phyloP scores from a whole-genome alignment of 2,113 vertebrate species.

The Ptilonorhynchus violaceus region DNA sequence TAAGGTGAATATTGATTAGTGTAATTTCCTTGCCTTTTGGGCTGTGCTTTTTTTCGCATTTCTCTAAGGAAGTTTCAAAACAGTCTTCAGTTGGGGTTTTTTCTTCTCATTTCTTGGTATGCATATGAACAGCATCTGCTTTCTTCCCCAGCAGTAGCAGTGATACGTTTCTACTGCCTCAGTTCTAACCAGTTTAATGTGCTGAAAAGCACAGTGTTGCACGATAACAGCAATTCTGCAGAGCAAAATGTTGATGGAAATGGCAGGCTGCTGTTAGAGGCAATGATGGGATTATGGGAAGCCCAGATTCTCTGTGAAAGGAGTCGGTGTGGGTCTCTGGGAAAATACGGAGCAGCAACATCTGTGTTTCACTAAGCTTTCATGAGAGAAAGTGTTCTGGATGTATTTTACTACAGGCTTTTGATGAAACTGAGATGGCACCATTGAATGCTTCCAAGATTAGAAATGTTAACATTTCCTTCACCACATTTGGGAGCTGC shows the following conservation, averaged over 20 bases:
- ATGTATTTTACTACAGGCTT: conserved; percentile 15
- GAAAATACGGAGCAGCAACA: conserved; percentile 30
- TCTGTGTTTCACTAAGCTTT: conserved; percentile 28
- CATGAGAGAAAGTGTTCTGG: background rate
- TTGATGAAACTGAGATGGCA: conserved; percentile 38
- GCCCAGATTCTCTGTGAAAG: background rate
- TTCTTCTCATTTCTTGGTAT: background rate
- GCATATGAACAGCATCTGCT: background rate
- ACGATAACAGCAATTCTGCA: background rate
- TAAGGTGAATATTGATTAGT: conserved; percentile 17
- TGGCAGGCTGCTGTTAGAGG: background rate
- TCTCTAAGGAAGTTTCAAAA: background rate
- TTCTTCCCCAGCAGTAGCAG: background rate
- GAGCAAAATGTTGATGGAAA: conserved; percentile 31
- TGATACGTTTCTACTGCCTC: background rate
- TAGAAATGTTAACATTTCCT: conserved; percentile 40
- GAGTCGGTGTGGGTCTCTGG: background rate
- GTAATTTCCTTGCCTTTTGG: background rate
- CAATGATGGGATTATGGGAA: background rate
- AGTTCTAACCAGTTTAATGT: background rate
- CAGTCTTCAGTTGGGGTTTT: background rate
- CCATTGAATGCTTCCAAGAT: conserved; percentile 21
- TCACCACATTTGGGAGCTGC: background rate
- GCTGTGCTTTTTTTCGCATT: background rate
- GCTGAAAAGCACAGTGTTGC: background rate